Evolutionary conservation across 2,888 invertebrate species (phyloP).

Genomic region (Ochropacha duplaris): DNA sequence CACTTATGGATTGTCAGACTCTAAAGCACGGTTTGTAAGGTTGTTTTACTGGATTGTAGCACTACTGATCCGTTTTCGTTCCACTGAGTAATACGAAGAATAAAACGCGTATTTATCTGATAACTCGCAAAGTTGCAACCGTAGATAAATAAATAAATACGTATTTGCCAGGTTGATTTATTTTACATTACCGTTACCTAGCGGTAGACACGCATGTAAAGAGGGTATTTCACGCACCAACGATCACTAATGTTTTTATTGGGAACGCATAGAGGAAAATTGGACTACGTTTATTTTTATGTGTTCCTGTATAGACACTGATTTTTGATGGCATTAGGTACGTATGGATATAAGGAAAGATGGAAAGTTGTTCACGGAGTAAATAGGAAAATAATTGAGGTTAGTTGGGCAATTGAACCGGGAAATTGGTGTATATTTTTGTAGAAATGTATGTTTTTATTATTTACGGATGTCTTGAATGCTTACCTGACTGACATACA

Average conservation of each 20-base stretch:
- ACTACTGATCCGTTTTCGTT: neutral
- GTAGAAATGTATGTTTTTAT: too few relatives aligned
- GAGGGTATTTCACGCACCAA: constrained; percentile 48
- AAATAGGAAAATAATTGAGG: constrained; percentile 17
- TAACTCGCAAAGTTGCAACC: neutral
- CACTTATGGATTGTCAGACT: too few relatives aligned
- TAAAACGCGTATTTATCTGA: neutral
- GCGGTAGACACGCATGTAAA: constrained; percentile 39
- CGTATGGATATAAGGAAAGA: constrained; percentile 9
- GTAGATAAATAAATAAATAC: neutral
- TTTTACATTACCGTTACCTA: constrained; percentile 14
- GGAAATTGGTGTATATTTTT: neutral
- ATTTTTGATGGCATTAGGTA: constrained; percentile 35
- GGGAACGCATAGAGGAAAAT: constrained; percentile 45
- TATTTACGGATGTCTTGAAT: too few relatives aligned
- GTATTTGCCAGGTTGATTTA: neutral
- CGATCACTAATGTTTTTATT: constrained; percentile 59
- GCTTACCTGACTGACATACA: too few relatives aligned
- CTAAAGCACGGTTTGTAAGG: too few relatives aligned
- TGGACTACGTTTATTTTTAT: constrained; percentile 48
- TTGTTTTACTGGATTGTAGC: too few relatives aligned
- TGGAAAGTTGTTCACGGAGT: neutral
- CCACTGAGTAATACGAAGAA: neutral
- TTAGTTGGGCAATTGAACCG: neutral
- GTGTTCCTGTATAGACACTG: constrained; percentile 39